phyloP scores from a whole-genome alignment of 2,113 vertebrate species.

The Acrocephalus kingi region DNA sequence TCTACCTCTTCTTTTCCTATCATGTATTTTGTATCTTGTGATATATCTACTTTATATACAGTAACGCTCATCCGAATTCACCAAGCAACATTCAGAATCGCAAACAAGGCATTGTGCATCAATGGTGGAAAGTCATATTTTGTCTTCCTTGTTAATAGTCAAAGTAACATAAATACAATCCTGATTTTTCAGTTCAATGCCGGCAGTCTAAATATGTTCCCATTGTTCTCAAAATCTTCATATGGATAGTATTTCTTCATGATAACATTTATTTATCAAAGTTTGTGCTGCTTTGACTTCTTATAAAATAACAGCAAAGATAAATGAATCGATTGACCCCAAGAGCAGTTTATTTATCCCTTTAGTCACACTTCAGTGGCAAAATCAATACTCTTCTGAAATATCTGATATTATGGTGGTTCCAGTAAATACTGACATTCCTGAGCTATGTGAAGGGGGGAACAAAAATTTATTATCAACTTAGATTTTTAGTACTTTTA shows the following conservation, averaged over 20 bases:
- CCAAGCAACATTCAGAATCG: background rate
- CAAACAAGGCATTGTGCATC: background rate
- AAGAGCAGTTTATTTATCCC: constrained; percentile 84
- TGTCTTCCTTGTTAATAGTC: background rate
- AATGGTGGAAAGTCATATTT: background rate
- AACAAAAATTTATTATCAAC: constrained; percentile 83
- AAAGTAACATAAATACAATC: constrained; percentile 31
- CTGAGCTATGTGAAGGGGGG: constrained; percentile 74
- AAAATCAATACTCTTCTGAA: constrained; percentile 84
- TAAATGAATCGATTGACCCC: constrained; percentile 84
- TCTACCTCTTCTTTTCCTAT: background rate
- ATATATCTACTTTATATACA: background rate
- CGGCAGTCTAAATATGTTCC: background rate
- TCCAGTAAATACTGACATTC: constrained; percentile 83
- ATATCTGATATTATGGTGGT: constrained; percentile 78
- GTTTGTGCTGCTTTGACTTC: constrained; percentile 80
- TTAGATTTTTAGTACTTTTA: constrained; percentile 81
- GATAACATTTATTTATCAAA: constrained; percentile 81
- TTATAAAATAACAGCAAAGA: constrained; percentile 82
- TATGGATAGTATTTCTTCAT: constrained; percentile 71
- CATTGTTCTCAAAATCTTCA: constrained; percentile 43
- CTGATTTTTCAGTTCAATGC: background rate
- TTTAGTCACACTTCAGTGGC: constrained; percentile 85
- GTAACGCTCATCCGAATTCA: background rate
- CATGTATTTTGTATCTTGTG: background rate